Conservation (phyloP, 53 echinoderm and acorn worm species). For the Paracentrotus lividus region DNA sequence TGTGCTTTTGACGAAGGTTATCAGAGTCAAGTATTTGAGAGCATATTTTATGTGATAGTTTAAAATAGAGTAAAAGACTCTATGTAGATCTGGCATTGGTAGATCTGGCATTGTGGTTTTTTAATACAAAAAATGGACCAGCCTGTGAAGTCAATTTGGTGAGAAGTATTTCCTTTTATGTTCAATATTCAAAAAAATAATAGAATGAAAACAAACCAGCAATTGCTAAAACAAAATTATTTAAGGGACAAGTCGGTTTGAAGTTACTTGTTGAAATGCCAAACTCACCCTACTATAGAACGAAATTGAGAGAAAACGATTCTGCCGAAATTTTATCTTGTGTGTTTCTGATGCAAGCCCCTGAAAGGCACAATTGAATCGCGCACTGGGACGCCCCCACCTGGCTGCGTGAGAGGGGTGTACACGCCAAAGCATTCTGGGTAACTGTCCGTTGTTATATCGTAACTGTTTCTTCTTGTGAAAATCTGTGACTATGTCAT, state of each 20-base stretch:
- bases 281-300: neutral
- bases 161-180: neutral
- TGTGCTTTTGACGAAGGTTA: neutral
- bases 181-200: neutral
- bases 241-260: neutral
- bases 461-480: conserved; percentile 8
- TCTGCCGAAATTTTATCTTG: conserved; percentile 43
- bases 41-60: conserved; percentile 8
- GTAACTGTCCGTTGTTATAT: conserved; percentile 42
- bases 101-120: neutral
- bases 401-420: conserved; percentile 11
- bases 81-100: neutral
- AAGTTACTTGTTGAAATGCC: neutral
- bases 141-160: neutral
- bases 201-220: neutral
- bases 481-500: neutral
- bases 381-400: neutral
- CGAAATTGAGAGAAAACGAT: neutral
- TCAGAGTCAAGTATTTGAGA: neutral
- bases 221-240: neutral
- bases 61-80: neutral
- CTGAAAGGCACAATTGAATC: conserved; percentile 41
- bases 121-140: neutral
- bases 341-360: conserved; percentile 55
- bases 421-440: conserved; percentile 35